Evolutionary conservation across 2,888 invertebrate genomes (phyloP).

Genomic region (Tineola bisselliella): DNA sequence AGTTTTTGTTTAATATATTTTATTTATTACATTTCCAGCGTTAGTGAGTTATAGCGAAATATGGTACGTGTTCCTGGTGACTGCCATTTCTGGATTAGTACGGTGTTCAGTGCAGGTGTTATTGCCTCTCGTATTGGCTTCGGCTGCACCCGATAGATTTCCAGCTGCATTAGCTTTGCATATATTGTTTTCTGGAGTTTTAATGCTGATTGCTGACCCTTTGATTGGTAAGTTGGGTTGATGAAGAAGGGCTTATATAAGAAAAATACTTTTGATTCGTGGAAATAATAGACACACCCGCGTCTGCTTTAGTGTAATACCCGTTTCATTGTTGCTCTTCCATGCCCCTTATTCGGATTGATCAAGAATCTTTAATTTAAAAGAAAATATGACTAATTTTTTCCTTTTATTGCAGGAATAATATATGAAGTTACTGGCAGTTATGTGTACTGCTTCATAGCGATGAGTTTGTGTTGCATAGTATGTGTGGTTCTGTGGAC

Average conservation of each 20-base stretch:
- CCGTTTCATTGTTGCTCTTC: too few relatives aligned
- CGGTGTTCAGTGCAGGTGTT: slow-evolving; percentile 77
- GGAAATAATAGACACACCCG: too few relatives aligned
- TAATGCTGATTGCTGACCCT: slow-evolving; percentile 74
- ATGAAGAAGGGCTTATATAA: too few relatives aligned
- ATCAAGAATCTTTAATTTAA: too few relatives aligned
- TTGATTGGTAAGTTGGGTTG: slow-evolving; percentile 72
- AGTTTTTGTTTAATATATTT: too few relatives aligned
- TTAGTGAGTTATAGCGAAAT: slow-evolving; percentile 44
- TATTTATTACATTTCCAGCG: slow-evolving; percentile 43
- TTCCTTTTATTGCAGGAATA: slow-evolving; percentile 34
- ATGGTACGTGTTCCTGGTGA: slow-evolving; percentile 66
- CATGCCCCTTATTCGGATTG: too few relatives aligned
- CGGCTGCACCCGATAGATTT: slow-evolving; percentile 73
- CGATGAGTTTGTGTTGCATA: slow-evolving; percentile 72
- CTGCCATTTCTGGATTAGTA: slow-evolving; percentile 72
- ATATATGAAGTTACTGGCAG: slow-evolving; percentile 67
- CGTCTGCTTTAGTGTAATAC: too few relatives aligned
- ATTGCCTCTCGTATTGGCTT: slow-evolving; percentile 75
- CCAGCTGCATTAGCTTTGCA: slow-evolving; percentile 78
- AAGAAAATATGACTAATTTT: not conserved
- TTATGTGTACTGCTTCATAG: slow-evolving; percentile 73
- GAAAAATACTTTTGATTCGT: not conserved
- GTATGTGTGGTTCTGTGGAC: slow-evolving; percentile 71
- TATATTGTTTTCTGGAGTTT: slow-evolving; percentile 75